These are phyloP conservation scores for Axis porcinus DNA, from an alignment of 2,113 vertebrate species.

Conservation along the genomic window DNA sequence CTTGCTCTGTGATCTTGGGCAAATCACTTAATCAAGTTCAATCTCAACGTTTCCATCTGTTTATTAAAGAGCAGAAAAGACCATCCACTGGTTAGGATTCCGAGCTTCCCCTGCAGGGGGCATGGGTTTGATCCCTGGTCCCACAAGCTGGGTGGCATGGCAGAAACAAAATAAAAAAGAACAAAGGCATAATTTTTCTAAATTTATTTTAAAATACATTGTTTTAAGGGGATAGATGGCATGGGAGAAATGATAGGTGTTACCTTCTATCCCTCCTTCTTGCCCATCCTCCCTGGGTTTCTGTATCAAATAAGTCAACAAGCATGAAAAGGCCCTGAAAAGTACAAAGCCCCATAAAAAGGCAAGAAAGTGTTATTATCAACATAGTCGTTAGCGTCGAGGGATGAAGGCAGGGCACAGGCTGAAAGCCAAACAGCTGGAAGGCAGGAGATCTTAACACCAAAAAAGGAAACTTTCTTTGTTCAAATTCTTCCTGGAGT, in stretches of 20 bases:
- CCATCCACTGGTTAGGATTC: not conserved
- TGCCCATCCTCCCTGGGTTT: not conserved
- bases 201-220: not conserved
- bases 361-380: constrained; percentile 32
- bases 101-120: not conserved
- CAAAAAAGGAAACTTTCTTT: constrained; percentile 60
- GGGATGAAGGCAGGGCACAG: constrained; percentile 22
- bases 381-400: constrained; percentile 23
- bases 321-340: constrained; percentile 5
- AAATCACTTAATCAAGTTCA: constrained; percentile 10
- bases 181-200: not conserved
- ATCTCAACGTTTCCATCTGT: not conserved
- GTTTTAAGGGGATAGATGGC: not conserved
- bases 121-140: not conserved
- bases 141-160: not conserved
- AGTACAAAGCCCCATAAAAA: constrained; percentile 48
- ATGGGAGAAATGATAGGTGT: not conserved
- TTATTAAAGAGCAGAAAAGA: not conserved
- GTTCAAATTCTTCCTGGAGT: constrained; percentile 43
- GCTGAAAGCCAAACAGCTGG: constrained; percentile 46
- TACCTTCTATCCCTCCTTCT: not conserved
- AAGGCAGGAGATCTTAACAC: constrained; percentile 46
- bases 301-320: not conserved
- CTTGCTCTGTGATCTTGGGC: not conserved
- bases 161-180: not conserved